Percentiles rank a stretch among this genome's conserved stretches.
Evolutionary conservation across 1,140 invertebrate genomes (phyloP).

Genomic region (Glomeris maerens): DNA sequence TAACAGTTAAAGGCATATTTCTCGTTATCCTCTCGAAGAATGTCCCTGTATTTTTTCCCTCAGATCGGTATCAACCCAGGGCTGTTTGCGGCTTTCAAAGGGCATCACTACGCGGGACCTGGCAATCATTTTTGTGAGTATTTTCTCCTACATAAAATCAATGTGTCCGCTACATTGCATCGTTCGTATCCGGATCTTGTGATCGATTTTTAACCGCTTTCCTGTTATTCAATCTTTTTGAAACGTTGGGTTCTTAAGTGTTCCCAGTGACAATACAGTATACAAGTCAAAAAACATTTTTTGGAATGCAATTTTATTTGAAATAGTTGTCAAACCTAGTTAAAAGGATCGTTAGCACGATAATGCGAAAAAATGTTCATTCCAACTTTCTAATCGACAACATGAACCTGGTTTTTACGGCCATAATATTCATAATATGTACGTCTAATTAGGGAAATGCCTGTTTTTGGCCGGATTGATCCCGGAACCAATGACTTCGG

Average conservation of each 20-base stretch:
- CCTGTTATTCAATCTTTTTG: neutral
- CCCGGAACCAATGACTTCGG: conserved; percentile 84
- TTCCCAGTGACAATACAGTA: neutral
- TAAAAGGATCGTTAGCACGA: too few relatives aligned
- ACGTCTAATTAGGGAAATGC: conserved; percentile 62
- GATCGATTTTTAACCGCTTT: neutral
- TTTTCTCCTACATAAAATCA: conserved; percentile 1
- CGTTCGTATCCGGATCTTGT: neutral
- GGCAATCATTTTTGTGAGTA: conserved; percentile 93
- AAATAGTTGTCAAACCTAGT: too few relatives aligned
- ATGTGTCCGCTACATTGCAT: conserved; percentile 1
- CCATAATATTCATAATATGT: neutral
- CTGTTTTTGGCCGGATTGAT: conserved; percentile 85
- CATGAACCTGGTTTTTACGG: too few relatives aligned
- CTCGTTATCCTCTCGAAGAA: neutral
- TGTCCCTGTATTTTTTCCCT: conserved; percentile 16
- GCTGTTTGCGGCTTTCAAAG: conserved; percentile 89
- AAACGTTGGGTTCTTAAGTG: neutral
- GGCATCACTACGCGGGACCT: conserved; percentile 94
- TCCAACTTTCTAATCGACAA: too few relatives aligned
- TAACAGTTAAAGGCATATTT: neutral
- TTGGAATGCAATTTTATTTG: too few relatives aligned
- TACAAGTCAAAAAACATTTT: too few relatives aligned
- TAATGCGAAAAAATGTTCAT: too few relatives aligned
- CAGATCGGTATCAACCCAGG: conserved; percentile 97